Base-by-base conservation (phyloP, 2,113 vertebrate genomes). In the Montifringilla adamsi region DNA sequence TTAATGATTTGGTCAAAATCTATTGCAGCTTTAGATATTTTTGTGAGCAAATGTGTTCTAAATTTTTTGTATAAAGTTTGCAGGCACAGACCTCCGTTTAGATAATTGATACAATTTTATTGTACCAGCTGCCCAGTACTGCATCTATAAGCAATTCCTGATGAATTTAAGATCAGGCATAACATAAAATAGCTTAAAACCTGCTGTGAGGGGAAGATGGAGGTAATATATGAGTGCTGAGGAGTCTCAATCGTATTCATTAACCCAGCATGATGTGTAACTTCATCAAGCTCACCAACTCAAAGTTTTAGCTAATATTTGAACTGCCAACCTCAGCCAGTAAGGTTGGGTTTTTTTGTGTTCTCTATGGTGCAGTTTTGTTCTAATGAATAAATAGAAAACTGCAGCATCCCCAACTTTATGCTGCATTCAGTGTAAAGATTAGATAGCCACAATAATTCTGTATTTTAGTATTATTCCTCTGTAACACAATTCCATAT, bases 401-500 rank as follows among this genome's bases (percentile, higher is more conserved):
- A 75, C 53, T 70, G 15, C 28, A 74, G 4, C 22, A 37, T 52
- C 21, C 56, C 10, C 30, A 53, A 5, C 9, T 84, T 85, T 39
- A 55, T 35, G 27, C 50, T 41, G 15, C 21, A 31, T 66, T 86
- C 26, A 47, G 11, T 49, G 11, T 77, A 63, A 73, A 68, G 55
- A 39, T 52, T 70, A 67, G 72, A 18, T 74, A 63, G 26, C 24
- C 14, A 69, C 50, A 77, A 21, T 53, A 80, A 52, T 78, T 50
- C 49, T 47, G 11, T 35, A 7, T 73, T 83, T 83, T 83, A 47
- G 11, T 2, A 13, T 66, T 27, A 43, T 52, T 90, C 6, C 1
- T 69, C 15, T 76, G 4, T 67, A 47, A 74, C 0, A 0, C 20
- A 26, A 56, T 66, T 58, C 47, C 26, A 35, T 66, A 6, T 5